Evolutionary conservation across 30 jellyfish, hydroid and myxozoan genomes (phyloP).

Genomic region (Turritopsis rubra): DNA sequence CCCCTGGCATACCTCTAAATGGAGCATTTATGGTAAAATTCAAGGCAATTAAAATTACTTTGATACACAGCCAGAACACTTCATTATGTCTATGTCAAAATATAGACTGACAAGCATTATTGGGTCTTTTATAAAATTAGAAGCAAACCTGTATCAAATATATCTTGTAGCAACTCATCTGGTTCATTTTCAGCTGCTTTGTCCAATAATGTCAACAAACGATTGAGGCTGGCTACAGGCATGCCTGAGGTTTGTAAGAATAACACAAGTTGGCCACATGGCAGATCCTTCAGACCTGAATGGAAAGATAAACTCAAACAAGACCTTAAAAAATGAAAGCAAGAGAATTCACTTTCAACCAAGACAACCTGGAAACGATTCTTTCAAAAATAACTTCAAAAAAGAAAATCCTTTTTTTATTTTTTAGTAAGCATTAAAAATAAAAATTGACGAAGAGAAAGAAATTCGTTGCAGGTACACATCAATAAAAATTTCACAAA

Average conservation of each 20-base stretch:
- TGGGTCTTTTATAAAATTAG: background rate
- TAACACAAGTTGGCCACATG: slow-evolving; percentile 60
- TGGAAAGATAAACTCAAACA: background rate
- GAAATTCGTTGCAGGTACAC: too few species aligned
- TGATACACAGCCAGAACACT: too few species aligned
- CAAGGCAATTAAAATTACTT: too few species aligned
- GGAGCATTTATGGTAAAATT: too few species aligned
- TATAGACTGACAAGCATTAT: too few species aligned
- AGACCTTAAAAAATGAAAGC: background rate
- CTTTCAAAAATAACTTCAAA: background rate
- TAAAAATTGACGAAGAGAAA: too few species aligned
- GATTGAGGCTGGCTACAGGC: slow-evolving; percentile 61
- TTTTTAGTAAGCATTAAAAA: too few species aligned
- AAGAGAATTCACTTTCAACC: background rate
- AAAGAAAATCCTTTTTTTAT: too few species aligned
- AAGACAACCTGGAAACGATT: too few species aligned
- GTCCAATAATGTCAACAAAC: slow-evolving; percentile 49
- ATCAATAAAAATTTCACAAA: too few species aligned
- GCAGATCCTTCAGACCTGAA: slow-evolving; percentile 49
- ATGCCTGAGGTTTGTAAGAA: slow-evolving; percentile 79
- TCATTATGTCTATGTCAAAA: too few species aligned
- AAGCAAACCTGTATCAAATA: slow-evolving; percentile 68
- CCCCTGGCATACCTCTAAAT: too few species aligned
- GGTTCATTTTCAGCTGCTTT: slow-evolving; percentile 52
- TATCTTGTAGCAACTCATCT: slow-evolving; percentile 40